Base-by-base conservation (phyloP, 2,797 vertebrate species). In the Graptemys geographica region DNA sequence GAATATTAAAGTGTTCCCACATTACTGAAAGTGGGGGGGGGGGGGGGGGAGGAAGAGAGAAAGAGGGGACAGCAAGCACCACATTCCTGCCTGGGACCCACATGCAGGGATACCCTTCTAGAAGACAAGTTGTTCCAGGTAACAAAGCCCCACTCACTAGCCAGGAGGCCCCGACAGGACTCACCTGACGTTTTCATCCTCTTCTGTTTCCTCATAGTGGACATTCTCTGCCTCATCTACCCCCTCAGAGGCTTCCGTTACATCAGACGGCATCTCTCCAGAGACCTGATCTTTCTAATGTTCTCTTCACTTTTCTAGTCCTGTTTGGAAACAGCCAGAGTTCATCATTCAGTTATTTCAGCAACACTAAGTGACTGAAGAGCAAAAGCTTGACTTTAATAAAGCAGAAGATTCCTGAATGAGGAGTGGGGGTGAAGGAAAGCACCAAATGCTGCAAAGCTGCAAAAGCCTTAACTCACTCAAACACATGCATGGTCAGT, bases 181-280 rank as follows among this genome's bases (percentile, higher is more conserved):
- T 97, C 92, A 98, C 98, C 97, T 98, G 92, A 94, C 90, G 1
- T 87, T 88, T 52, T 90, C 93, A 49, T 95, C 91, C 86, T 96
- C 57, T 62, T 96, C 97, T 11, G 72, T 27, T 3, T 96, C 84
- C 79, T 95, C 69, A 1, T 97, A 95, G 80, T 0, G 86, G 21
- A 93, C 13, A 86, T 47, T 76, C 51, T 98, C 98, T 1, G 95
- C 94, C 3, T 98, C 97, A 5, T 98, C 98, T 86, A 65, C 84
- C 3, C 3, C 79, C 78, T 97, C 97, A 0, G 97, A 92, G 55
- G 96, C 83, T 95, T 98, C 98, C 91, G 93, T 41, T 47, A 90
- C 74, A 49, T 96, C 96, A 1, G 90, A 96, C 4, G 87, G 96
- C 98, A 98, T 98, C 1, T 25, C 62, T 84, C 88, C 76, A 2